phyloP scores from a whole-genome alignment of 2,888 invertebrate species.

The Athrips mouffetella region DNA sequence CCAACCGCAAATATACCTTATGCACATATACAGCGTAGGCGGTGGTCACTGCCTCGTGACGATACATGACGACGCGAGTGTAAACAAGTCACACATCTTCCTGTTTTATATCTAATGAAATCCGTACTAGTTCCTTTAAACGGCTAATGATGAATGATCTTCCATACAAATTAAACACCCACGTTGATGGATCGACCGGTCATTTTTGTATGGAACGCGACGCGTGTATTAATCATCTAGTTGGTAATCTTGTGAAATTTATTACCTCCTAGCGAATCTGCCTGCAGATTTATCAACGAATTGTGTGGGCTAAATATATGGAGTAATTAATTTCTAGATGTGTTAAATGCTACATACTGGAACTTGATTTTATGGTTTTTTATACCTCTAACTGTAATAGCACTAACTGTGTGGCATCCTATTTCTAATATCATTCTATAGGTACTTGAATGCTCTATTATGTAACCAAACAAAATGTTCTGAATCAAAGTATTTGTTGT shows the following conservation, averaged over 20 bases:
- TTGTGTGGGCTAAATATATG: constrained; percentile 62
- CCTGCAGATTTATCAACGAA: constrained; percentile 70
- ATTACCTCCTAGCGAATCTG: constrained; percentile 76
- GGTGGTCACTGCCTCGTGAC: too few relatives aligned
- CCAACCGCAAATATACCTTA: too few relatives aligned
- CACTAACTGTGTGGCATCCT: too few relatives aligned
- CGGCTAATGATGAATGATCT: constrained; percentile 65
- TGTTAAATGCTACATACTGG: background rate
- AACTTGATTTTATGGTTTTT: too few relatives aligned
- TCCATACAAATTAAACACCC: constrained; percentile 72
- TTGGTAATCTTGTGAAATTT: constrained; percentile 74
- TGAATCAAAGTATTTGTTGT: too few relatives aligned
- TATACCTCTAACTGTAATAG: too few relatives aligned
- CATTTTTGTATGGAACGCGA: constrained; percentile 65
- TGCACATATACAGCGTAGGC: too few relatives aligned
- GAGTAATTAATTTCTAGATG: constrained; percentile 5
- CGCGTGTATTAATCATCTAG: constrained; percentile 67
- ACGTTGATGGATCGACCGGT: constrained; percentile 72
- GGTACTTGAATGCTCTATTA: too few relatives aligned
- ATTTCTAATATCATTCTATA: too few relatives aligned
- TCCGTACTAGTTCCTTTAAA: constrained; percentile 37
- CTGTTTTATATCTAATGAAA: background rate
- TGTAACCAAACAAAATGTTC: too few relatives aligned
- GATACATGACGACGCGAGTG: background rate
- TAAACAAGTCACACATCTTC: background rate